These are phyloP conservation scores for Scaptomyza cyrtandrae DNA, from an alignment of 2,888 invertebrate genomes.

Conservation along the genomic window DNA sequence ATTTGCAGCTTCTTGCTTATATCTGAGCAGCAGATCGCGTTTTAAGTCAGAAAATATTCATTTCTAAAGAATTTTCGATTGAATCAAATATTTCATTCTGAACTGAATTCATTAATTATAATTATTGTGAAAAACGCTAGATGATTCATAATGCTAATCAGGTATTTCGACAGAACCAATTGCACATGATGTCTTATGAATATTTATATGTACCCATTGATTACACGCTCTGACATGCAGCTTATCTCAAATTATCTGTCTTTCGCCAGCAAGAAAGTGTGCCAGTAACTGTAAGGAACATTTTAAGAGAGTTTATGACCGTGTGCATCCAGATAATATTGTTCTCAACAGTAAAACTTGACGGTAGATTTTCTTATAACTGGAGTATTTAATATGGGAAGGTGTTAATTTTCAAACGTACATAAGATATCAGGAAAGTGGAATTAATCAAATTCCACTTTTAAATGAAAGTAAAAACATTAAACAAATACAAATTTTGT, in stretches of 20 bases:
- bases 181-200: background rate
- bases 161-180: background rate
- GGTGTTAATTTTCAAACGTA: no score
- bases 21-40: background rate
- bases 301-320: background rate
- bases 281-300: background rate
- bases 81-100: conserved; percentile 22
- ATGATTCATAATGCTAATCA: conserved; percentile 4
- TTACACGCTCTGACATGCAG: background rate
- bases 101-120: background rate
- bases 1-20: background rate
- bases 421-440: no score
- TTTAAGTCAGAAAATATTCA: background rate
- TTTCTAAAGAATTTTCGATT: conserved; percentile 11
- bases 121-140: conserved; percentile 6
- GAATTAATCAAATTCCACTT: no score
- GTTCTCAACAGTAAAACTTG: background rate
- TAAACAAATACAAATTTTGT: no score
- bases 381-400: no score
- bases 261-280: background rate
- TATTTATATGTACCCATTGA: background rate
- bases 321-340: background rate
- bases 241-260: background rate
- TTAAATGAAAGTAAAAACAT: no score
- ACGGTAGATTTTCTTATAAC: no score